phyloP scores from a whole-genome alignment of 1,140 invertebrate genomes.

The Tetramorium simillimum region DNA sequence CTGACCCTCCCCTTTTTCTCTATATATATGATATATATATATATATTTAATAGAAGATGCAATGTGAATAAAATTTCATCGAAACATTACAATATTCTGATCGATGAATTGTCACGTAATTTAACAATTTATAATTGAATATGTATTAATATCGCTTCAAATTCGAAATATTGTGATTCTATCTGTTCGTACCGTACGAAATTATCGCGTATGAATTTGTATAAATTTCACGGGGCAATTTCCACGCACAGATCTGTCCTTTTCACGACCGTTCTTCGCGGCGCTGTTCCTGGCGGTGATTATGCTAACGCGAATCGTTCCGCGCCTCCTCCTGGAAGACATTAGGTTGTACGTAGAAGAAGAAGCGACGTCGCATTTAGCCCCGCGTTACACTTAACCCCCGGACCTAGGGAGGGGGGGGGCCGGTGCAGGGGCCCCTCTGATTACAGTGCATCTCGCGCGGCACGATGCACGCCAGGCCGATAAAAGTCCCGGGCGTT shows the following conservation, averaged over 20 bases:
- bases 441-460: constrained; percentile 49
- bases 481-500: constrained; percentile 45
- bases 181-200: background rate
- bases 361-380: background rate
- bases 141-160: constrained; percentile 32
- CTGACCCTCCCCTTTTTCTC: background rate
- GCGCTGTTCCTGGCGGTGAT: background rate
- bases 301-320: constrained; percentile 33
- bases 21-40: too few relatives aligned
- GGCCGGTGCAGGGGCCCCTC: background rate
- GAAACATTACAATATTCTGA: background rate
- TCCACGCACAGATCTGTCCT: background rate
- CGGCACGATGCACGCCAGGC: constrained; percentile 34
- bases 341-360: constrained; percentile 6
- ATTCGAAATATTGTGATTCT: constrained; percentile 10
- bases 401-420: background rate
- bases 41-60: background rate
- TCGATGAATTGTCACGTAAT: constrained; percentile 25
- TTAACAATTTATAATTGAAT: constrained; percentile 35
- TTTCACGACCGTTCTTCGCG: background rate
- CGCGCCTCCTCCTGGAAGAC: background rate
- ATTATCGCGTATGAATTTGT: background rate
- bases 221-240: constrained; percentile 9
- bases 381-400: constrained; percentile 25
- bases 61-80: constrained; percentile 11